These are phyloP conservation scores for Coptodon rendalli DNA, from an alignment of 2,113 vertebrate species.

Conservation along the genomic window DNA sequence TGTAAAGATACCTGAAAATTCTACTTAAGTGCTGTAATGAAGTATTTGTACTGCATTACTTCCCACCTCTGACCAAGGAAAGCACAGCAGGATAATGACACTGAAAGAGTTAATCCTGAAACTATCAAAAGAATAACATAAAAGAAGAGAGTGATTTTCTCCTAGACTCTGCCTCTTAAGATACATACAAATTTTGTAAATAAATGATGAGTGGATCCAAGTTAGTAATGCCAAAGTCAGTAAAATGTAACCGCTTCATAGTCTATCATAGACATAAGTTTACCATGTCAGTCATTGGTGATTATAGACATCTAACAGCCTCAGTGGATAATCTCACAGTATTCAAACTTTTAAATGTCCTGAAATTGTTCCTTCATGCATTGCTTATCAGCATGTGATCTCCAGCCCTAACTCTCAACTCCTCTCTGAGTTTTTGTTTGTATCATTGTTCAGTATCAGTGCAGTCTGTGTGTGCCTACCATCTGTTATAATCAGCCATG, in stretches of 20 bases:
- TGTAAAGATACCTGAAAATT: background rate
- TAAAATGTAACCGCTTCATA: background rate
- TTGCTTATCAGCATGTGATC: background rate
- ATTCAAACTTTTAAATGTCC: background rate
- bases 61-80: background rate
- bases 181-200: background rate
- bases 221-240: background rate
- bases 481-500: constrained; percentile 60
- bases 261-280: background rate
- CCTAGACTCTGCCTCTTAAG: background rate
- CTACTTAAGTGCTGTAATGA: background rate
- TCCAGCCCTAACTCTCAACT: background rate
- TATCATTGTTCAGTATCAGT: constrained; percentile 53
- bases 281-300: background rate
- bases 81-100: background rate
- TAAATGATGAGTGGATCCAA: background rate
- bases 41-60: background rate
- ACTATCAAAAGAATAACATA: background rate
- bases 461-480: constrained; percentile 34
- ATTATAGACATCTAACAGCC: background rate
- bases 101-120: background rate
- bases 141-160: background rate
- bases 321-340: background rate
- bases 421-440: background rate
- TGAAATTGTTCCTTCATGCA: background rate